phyloP scores from a whole-genome alignment of 1,140 invertebrate genomes.

The Drosophila subpulchrella region DNA sequence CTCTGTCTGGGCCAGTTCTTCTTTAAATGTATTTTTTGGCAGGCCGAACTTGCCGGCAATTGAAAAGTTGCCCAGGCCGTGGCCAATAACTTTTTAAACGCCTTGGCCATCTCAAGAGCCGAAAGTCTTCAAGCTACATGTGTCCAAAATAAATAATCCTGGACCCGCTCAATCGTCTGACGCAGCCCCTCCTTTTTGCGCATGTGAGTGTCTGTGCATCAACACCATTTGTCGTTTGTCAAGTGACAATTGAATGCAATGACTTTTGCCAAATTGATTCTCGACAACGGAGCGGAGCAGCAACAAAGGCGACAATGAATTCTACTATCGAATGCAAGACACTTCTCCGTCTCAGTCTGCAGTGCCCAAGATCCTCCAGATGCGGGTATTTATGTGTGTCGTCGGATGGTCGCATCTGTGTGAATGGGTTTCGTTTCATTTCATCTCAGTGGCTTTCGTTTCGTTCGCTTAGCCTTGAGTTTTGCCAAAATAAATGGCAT shows the following conservation, averaged over 20 bases:
- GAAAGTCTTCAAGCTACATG: constrained; percentile 68
- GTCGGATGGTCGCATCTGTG: constrained; percentile 41
- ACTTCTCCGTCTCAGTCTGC: constrained; percentile 52
- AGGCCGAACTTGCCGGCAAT: constrained; percentile 55
- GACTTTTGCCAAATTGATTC: constrained; percentile 82
- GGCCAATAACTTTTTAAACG: constrained; percentile 80
- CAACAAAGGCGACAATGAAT: constrained; percentile 56
- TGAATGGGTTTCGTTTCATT: constrained; percentile 62
- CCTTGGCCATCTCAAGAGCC: constrained; percentile 38
- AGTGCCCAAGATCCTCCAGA: constrained; percentile 49
- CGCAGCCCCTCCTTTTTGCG: neutral
- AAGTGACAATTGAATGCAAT: constrained; percentile 82
- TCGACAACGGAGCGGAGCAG: constrained; percentile 47
- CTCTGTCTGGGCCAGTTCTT: constrained; percentile 38
- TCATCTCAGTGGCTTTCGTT: constrained; percentile 39
- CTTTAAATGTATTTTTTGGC: constrained; percentile 61
- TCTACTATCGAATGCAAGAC: constrained; percentile 62
- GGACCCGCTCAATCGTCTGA: constrained; percentile 32
- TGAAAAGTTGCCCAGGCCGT: constrained; percentile 64
- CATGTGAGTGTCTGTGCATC: constrained; percentile 48
- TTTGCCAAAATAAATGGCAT: constrained; percentile 71
- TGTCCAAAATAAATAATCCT: constrained; percentile 78
- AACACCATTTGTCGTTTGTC: constrained; percentile 81
- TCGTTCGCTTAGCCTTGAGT: constrained; percentile 63
- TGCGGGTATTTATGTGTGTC: constrained; percentile 28